These are phyloP conservation scores for Porites cylindrica DNA, from an alignment of 92 coral and sea anemone genomes.

Conservation along the genomic window DNA sequence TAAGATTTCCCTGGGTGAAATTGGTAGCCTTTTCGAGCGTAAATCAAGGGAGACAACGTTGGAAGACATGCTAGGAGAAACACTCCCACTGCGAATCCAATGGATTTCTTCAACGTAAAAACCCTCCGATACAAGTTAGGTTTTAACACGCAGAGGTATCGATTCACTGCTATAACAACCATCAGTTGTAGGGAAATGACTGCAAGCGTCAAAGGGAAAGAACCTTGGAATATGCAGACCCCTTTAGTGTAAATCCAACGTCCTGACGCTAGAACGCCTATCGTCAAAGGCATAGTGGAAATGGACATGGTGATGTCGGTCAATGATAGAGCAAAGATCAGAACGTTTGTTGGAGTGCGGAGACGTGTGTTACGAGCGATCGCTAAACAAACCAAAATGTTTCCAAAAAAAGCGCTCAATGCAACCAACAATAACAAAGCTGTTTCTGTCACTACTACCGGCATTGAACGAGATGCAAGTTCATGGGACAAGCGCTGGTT, in stretches of 20 bases:
- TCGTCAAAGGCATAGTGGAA: slow-evolving; percentile 22
- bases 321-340: slow-evolving; percentile 22
- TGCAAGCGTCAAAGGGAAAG: slow-evolving; percentile 31
- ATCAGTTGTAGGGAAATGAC: slow-evolving; percentile 5
- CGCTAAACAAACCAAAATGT: slow-evolving; percentile 13
- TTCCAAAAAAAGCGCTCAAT: slow-evolving; percentile 13
- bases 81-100: slow-evolving; percentile 12
- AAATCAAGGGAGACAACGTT: slow-evolving; percentile 19
- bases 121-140: slow-evolving; percentile 18
- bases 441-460: slow-evolving; percentile 1
- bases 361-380: slow-evolving; percentile 24
- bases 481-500: slow-evolving; percentile 16
- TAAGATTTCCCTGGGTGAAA: slow-evolving; percentile 37
- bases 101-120: slow-evolving; percentile 17
- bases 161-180: slow-evolving; percentile 18
- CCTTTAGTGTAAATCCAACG: slow-evolving; percentile 26
- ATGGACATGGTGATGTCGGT: slow-evolving; percentile 31
- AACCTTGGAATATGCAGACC: slow-evolving; percentile 6
- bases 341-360: slow-evolving; percentile 13
- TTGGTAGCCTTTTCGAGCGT: slow-evolving; percentile 14
- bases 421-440: not conserved
- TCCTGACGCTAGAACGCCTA: slow-evolving; percentile 8
- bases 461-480: slow-evolving; percentile 7
- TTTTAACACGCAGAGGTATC: slow-evolving; percentile 24
- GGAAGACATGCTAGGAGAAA: not conserved